Conservation (phyloP, 2,797 vertebrate genomes). For the Sarcophilus harrisii region DNA sequence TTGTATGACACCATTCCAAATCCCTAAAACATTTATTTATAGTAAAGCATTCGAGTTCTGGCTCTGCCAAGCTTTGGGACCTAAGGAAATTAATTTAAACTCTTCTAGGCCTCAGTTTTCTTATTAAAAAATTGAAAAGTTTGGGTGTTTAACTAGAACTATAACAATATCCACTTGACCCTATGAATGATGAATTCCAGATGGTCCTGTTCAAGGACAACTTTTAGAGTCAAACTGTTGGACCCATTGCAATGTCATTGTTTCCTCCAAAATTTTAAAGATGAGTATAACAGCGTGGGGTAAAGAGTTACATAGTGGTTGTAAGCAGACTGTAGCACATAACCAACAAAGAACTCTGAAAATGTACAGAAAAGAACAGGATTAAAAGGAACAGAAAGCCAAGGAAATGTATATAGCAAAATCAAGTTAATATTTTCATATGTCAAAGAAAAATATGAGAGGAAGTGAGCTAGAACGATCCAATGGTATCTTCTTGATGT, state of each 20-base stretch:
- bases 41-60: not conserved
- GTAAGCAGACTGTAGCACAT: not conserved
- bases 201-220: not conserved
- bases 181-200: not conserved
- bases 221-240: not conserved
- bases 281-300: not conserved
- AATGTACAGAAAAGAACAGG: not conserved
- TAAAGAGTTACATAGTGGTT: not conserved
- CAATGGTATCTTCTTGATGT: not conserved
- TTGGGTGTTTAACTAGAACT: not conserved
- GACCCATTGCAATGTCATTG: not conserved
- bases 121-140: not conserved
- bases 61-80: not conserved
- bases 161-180: not conserved
- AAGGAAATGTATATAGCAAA: not conserved
- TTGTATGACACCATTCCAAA: not conserved
- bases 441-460: not conserved
- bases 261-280: not conserved
- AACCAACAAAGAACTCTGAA: not conserved
- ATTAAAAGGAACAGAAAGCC: not conserved
- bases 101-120: not conserved
- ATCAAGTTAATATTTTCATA: not conserved
- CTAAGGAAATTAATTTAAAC: not conserved
- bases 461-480: not conserved
- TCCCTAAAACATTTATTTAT: not conserved